Base-by-base conservation (phyloP, 64 coral and sea anemone genomes). In the Montipora foliosa region DNA sequence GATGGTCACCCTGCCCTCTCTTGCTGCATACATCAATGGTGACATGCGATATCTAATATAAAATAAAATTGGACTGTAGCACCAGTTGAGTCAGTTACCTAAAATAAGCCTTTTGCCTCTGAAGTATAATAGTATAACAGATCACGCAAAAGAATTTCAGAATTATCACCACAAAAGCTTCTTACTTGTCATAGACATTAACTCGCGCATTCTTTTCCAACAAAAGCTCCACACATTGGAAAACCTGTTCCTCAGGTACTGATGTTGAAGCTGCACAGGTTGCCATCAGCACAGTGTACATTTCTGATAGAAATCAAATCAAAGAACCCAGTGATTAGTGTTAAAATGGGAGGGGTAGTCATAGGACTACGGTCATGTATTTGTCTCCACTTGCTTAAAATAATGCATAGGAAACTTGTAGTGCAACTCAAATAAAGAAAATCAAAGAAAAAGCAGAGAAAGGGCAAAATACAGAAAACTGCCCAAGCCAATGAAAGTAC, bases 1-100 rank as follows among this genome's bases (percentile, higher is more conserved):
- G 1, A 99, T 73, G 5, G 19, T 78, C 13, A 92, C 83, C 67
- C 95, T 91, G 2, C 97, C 97, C 88, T 99, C 91, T 4, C 92
- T 92, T 50, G 94, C 92, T 14, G 92, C 95, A 92, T 99, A 99
- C 95, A 99, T 99, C 75, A 99, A 71, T 14, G 97, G 97, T 17
- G 97, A 92, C 94, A 99, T 99, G 10, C 95, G 91, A 90, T 96
- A 95, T 47, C 97, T 99, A 59, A 2, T 37, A 49, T 3, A 58
- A 79, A 45, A 67, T 57, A 1, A 57, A 57, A 57, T 57, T 57
- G 11, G 6, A 8, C 53, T 57, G 53, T 57, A 57, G 53, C 4
- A 57, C 53, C 11, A 11, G 11, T 11, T 57, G 53, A 57, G 11
- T 57, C 11, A 57, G 6, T 37, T 37, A 37, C 29, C 29, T 37